Evolutionary conservation across 2,888 invertebrate genomes (phyloP).

Genomic region (Sminthurinus aureus): DNA sequence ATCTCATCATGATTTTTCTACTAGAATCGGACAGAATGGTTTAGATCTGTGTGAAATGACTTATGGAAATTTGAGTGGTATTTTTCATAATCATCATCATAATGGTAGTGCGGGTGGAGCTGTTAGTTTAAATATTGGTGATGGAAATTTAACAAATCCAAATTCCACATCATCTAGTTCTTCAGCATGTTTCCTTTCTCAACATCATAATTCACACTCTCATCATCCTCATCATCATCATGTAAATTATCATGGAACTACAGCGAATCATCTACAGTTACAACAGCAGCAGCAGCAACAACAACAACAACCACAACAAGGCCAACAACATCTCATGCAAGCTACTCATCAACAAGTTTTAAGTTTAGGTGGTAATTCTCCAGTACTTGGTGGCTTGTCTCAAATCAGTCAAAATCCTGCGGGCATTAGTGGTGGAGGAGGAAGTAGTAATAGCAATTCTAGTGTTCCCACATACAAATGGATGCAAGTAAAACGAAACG

Average conservation of each 20-base stretch:
- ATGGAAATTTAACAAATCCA: constrained; percentile 16
- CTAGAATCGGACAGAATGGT: constrained; percentile 19
- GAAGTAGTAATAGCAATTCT: constrained; percentile 39
- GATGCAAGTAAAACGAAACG: constrained; percentile 98
- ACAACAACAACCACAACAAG: constrained; percentile 64
- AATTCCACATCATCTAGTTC: not conserved
- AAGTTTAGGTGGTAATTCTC: constrained; percentile 25
- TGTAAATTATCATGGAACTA: constrained; percentile 47
- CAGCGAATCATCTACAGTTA: constrained; percentile 49
- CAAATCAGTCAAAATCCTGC: not conserved
- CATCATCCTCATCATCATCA: constrained; percentile 48
- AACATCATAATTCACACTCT: constrained; percentile 42
- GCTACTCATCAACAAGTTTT: constrained; percentile 62
- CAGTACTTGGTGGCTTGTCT: constrained; percentile 1
- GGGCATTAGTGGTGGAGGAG: not conserved
- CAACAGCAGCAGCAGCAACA: constrained; percentile 66
- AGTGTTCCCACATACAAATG: constrained; percentile 88
- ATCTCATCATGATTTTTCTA: constrained; percentile 27
- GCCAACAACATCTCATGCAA: constrained; percentile 63
- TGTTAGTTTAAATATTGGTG: not conserved
- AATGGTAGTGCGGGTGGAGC: not conserved
- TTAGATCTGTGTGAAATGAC: constrained; percentile 39
- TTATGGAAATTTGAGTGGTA: constrained; percentile 10
- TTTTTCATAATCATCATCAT: constrained; percentile 19
- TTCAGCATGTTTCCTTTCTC: constrained; percentile 36